Evolutionary conservation across 2,797 vertebrate species (phyloP).

Genomic region (Schizopygopsis pylzovi): DNA sequence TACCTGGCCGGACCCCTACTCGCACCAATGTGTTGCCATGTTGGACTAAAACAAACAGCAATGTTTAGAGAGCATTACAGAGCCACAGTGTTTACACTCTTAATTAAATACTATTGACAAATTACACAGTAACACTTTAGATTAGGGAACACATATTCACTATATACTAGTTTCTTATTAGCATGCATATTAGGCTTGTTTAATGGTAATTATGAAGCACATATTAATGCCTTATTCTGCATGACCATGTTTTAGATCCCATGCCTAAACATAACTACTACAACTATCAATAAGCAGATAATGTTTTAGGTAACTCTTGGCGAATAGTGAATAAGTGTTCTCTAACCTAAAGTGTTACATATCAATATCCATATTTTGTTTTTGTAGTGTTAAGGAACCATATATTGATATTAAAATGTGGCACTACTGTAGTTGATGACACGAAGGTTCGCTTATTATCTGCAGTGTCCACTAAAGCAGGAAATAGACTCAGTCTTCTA

Average conservation of each 20-base stretch:
- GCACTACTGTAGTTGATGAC: background rate
- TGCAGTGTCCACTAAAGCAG: constrained; percentile 4
- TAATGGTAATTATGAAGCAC: background rate
- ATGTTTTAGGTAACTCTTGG: background rate
- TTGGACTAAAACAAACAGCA: background rate
- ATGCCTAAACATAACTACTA: background rate
- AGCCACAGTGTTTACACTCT: background rate
- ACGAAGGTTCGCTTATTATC: background rate
- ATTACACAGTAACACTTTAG: background rate
- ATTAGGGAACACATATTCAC: background rate
- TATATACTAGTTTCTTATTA: background rate
- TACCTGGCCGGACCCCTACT: background rate
- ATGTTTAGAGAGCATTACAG: background rate
- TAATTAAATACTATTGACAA: background rate
- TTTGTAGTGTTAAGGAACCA: background rate
- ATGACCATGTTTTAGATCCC: background rate
- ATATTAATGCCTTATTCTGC: background rate
- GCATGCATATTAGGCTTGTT: background rate
- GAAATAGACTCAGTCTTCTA: constrained; percentile 1
- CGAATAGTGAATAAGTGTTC: background rate
- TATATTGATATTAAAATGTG: background rate
- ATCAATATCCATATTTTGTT: background rate
- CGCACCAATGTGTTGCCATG: background rate
- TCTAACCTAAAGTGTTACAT: background rate
- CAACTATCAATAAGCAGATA: background rate